A percentile compares a stretch with the other conserved stretches of the same genome.
Conservation (phyloP, 2,797 vertebrate species). For the Karalla daura region DNA sequence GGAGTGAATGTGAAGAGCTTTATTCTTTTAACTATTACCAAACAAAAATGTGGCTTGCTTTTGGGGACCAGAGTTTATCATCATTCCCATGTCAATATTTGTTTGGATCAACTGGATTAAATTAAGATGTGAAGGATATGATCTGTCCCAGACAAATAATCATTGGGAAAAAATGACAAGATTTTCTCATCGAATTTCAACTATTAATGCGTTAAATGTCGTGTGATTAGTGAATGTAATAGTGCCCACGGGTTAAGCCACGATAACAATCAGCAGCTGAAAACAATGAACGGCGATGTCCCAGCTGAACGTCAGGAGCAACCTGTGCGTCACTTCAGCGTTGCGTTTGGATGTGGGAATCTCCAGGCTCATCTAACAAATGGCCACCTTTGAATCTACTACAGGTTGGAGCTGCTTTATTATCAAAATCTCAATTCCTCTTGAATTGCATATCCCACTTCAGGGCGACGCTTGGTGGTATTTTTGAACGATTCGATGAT, state of each 20-base stretch:
- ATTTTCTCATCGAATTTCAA: neutral
- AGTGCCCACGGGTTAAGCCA: neutral
- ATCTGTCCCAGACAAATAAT: too few relatives aligned
- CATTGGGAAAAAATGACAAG: too few relatives aligned
- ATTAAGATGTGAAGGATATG: too few relatives aligned
- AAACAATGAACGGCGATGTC: constrained; percentile 48
- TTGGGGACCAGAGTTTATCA: too few relatives aligned
- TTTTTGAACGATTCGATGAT: accelerated
- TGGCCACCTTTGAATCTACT: too few relatives aligned
- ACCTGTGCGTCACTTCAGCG: constrained; percentile 65
- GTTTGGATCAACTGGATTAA: too few relatives aligned
- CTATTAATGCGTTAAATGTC: neutral
- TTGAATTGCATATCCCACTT: neutral
- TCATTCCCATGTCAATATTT: too few relatives aligned
- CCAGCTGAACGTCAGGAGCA: constrained; percentile 49
- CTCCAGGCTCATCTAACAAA: accelerated
- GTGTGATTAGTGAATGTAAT: neutral
- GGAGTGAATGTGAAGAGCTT: too few relatives aligned
- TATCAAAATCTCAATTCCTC: neutral
- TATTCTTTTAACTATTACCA: too few relatives aligned
- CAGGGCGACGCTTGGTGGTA: neutral
- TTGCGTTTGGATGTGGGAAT: constrained; percentile 49
- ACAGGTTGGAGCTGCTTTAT: too few relatives aligned
- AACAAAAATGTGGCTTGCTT: too few relatives aligned
- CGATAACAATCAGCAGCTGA: constrained; percentile 10